phyloP scores from a whole-genome alignment of 2,797 vertebrate species.

The Sebastes steindachneri region DNA sequence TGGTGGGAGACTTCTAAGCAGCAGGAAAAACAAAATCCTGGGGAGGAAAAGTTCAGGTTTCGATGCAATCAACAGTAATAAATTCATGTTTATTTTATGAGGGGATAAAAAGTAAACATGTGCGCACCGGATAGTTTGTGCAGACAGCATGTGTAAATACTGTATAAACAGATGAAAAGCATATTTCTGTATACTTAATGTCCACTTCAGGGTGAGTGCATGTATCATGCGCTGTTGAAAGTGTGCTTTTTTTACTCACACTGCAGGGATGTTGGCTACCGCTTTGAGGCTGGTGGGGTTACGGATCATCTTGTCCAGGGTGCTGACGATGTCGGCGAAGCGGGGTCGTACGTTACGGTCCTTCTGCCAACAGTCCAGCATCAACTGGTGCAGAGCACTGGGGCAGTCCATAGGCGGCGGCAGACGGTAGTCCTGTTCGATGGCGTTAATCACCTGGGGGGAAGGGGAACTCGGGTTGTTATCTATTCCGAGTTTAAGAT shows the following conservation, averaged over 20 bases:
- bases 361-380: constrained; percentile 99
- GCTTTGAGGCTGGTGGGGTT: constrained; percentile 98
- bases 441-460: constrained; percentile 95
- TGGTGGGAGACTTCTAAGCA: background rate
- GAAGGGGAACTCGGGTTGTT: background rate
- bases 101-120: constrained; percentile 24
- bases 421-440: constrained; percentile 98
- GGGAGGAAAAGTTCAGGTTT: constrained; percentile 48
- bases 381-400: constrained; percentile 95
- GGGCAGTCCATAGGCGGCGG: constrained; percentile 99
- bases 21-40: background rate
- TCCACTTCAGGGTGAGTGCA: constrained; percentile 4
- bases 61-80: constrained; percentile 61
- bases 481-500: background rate
- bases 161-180: constrained; percentile 28
- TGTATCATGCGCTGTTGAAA: background rate
- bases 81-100: constrained; percentile 62
- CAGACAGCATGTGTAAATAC: constrained; percentile 19
- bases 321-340: constrained; percentile 96
- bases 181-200: background rate
- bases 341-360: constrained; percentile 96
- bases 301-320: constrained; percentile 98
- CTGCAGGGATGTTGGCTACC: constrained; percentile 95
- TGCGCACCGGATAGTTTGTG: background rate
- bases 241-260: constrained; percentile 85